Evolutionary conservation across 2,888 invertebrate species (phyloP), one percentile per base, ranked within the genome.

Genomic region (Anagyrus pseudococci): DNA sequence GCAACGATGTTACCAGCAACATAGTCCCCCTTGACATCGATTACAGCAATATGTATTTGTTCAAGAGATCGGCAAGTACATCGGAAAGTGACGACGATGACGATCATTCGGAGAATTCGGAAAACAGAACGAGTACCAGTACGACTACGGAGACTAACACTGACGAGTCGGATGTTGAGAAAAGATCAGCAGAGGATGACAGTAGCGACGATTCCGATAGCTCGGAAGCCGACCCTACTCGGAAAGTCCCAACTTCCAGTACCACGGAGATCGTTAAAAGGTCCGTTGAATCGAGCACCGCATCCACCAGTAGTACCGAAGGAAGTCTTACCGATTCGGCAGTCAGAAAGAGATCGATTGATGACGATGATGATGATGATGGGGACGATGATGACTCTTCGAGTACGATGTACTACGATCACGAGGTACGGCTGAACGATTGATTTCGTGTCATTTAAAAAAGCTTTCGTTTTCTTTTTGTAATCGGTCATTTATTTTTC

Each of bases 51-150:
- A 15, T 26, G n/a, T n/a, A n/a, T n/a, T n/a, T n/a, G 1, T 13
- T 4, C 1, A 62, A 48, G 23, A 48, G 58, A 37, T 63, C 62
- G 7, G 26, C 44, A 2, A 47, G 57, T 46, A 3, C 20, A 44
- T 15, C 26, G n/a, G 7, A 48, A 13, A 44, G 44, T 2, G n/a
- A n/a, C 13, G 19, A 50, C 13, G 40, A 46, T 0, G 43, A 44
- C 10, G 40, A 13, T 10, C 23, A 25, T 15, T 33, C 33, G 33
- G 13, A 33, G 6, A 33, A 6, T 33, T 33, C 33, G 33, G 33
- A n/a, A n/a, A n/a, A n/a, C n/a, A n/a, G n/a, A n/a, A n/a, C n/a
- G n/a, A n/a, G n/a, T n/a, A n/a, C n/a, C n/a, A n/a, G n/a, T n/a
- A n/a, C n/a, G n/a, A n/a, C n/a, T n/a, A n/a, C n/a, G n/a, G n/a